Base-by-base conservation (phyloP, 2,888 invertebrate species). In the Cephus nigrinus region DNA sequence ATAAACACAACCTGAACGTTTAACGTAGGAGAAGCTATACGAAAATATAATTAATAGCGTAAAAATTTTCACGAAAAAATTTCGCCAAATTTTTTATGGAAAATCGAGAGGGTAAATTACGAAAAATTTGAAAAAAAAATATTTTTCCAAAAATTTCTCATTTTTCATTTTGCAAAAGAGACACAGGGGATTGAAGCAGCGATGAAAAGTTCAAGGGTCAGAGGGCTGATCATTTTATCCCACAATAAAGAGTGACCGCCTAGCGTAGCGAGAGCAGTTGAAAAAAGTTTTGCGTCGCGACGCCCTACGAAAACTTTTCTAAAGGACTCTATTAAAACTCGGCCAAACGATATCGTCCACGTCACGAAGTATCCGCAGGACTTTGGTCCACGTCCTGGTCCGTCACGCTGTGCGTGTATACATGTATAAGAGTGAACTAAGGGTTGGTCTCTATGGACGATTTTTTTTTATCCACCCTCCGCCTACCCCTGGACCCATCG, bases 291-390 rank as follows among this genome's bases (percentile, higher is more conserved):
- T 0, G 55, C 55, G 55, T 55, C 55, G 55, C 55, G 55, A 55
- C 55, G 55, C 55, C 55, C 55, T 55, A 9, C 23, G 55, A 71
- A 71, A 71, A 31, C 71, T 71, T 71, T 55, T 33, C 32, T 0
- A 32, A 71, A 71, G 35, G 74, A 74, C 74, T 74, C 35, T 33
- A 74, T 74, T 74, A 74, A 74, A 30, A 71, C 71, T 71, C 71
- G 30, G 9, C 31, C 71, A 23, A 23, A 55, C 1, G 55, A 55
- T 55, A 55, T 23, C 55, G 55, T 55, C 55, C 55, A 23, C 55
- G 55, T 55, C 9, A 23, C 55, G 55, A 55, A 55, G 55, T 55
- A 23, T 55, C 23, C 23, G 23, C 55, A 55, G 55, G 55, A 55
- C 55, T 23, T 23, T 23, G 15, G 55, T 55, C 9, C 55, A 23